These are phyloP conservation scores for Hemiscyllium ocellatum DNA, from an alignment of 2,113 vertebrate species.

Conservation along the genomic window DNA sequence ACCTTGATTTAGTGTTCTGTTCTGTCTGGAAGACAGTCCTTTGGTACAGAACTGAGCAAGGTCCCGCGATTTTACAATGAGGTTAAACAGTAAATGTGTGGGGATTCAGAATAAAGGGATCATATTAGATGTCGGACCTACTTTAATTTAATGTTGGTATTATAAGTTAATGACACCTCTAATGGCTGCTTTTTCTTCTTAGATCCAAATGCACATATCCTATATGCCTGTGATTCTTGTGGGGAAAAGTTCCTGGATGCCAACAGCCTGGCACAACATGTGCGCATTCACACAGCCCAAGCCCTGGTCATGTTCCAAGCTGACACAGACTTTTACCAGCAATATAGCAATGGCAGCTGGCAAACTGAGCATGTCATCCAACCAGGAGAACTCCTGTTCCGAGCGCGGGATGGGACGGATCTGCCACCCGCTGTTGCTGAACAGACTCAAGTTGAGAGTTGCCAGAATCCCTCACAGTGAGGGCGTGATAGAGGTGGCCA, in stretches of 20 bases:
- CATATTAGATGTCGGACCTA: neutral
- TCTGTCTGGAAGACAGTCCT: neutral
- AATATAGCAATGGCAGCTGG: constrained; percentile 71
- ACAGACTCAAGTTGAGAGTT: constrained; percentile 38
- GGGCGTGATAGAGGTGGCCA: constrained; percentile 47
- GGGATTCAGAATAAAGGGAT: neutral
- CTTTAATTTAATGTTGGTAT: neutral
- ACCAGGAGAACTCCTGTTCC: constrained; percentile 73
- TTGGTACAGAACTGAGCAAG: neutral
- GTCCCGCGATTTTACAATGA: neutral
- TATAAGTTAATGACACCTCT: neutral
- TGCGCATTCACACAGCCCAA: constrained; percentile 94
- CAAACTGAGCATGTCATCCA: constrained; percentile 79
- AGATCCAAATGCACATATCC: constrained; percentile 94
- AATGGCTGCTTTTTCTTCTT: constrained; percentile 26
- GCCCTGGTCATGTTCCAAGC: constrained; percentile 97
- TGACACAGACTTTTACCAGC: constrained; percentile 91
- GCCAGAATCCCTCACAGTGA: constrained; percentile 39
- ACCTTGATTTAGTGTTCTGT: neutral
- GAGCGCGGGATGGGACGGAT: constrained; percentile 51
- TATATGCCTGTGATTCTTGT: constrained; percentile 90
- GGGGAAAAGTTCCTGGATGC: constrained; percentile 92
- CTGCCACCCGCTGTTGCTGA: constrained; percentile 45
- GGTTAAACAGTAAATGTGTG: neutral
- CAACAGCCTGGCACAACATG: constrained; percentile 84